Evolutionary conservation across 2,113 vertebrate species (phyloP).

Genomic region (Thalassoma bifasciatum): DNA sequence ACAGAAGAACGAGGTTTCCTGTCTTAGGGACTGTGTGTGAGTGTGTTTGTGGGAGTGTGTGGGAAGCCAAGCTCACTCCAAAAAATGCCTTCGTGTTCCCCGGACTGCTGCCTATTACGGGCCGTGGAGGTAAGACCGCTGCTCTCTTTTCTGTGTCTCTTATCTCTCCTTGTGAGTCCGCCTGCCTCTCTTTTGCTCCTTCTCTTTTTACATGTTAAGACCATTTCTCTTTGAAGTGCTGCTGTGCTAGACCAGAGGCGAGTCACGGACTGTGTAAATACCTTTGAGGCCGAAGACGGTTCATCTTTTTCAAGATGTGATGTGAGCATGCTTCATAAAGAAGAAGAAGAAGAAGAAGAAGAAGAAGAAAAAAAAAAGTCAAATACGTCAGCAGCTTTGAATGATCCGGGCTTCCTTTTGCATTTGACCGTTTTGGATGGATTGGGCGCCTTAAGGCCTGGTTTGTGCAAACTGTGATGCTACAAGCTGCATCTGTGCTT

Average conservation of each 20-base stretch:
- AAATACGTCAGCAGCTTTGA: slow-evolving; percentile 31
- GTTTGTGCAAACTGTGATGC: slow-evolving; percentile 42
- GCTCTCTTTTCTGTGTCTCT: slow-evolving; percentile 51
- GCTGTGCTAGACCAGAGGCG: slow-evolving; percentile 17
- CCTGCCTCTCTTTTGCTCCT: slow-evolving; percentile 24
- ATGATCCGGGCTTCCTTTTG: slow-evolving; percentile 13
- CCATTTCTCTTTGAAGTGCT: slow-evolving; percentile 40
- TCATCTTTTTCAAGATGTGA: slow-evolving; percentile 47
- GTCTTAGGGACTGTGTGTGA: slow-evolving; percentile 51
- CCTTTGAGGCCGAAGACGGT: slow-evolving; percentile 21
- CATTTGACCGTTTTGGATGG: slow-evolving; percentile 22
- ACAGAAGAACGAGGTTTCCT: slow-evolving; percentile 43
- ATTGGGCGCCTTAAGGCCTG: slow-evolving; percentile 21
- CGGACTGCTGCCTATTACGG: slow-evolving; percentile 91
- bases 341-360: slow-evolving; percentile 1
- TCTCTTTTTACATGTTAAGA: slow-evolving; percentile 37
- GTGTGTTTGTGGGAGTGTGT: slow-evolving; percentile 39
- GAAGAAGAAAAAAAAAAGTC: slow-evolving; percentile 15
- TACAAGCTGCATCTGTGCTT: slow-evolving; percentile 28
- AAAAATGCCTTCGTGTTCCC: slow-evolving; percentile 93
- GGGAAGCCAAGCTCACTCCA: slow-evolving; percentile 77
- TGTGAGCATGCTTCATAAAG: slow-evolving; percentile 10
- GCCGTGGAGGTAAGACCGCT: slow-evolving; percentile 88
- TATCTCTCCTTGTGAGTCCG: slow-evolving; percentile 34
- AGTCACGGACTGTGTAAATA: slow-evolving; percentile 38